Evolutionary conservation across 2,113 vertebrate genomes (phyloP).

Genomic region (Lophochroa leadbeateri): DNA sequence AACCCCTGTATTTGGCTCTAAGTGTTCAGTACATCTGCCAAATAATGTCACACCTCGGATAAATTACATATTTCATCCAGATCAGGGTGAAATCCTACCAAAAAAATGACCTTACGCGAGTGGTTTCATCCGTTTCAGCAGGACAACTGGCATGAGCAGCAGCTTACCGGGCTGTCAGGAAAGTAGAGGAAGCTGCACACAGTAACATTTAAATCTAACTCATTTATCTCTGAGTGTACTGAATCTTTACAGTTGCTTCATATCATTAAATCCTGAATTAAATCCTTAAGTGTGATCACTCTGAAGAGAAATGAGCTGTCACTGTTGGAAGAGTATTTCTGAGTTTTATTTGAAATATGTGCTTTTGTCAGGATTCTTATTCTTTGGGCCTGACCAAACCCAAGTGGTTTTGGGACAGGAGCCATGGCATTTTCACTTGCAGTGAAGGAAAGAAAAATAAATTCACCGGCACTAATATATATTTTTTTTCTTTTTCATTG

Average conservation of each 20-base stretch:
- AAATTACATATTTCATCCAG: neutral
- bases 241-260: neutral
- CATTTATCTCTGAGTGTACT: neutral
- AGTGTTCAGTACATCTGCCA: neutral
- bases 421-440: neutral
- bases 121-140: neutral
- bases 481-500: neutral
- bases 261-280: neutral
- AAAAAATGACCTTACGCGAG: neutral
- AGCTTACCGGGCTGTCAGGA: neutral
- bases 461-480: neutral
- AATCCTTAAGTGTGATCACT: neutral
- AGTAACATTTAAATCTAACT: neutral
- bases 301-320: neutral
- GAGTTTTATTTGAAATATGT: neutral
- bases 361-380: neutral
- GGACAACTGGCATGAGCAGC: neutral
- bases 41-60: neutral
- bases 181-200: neutral
- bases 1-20: constrained; percentile 4
- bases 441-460: neutral
- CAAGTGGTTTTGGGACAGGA: neutral
- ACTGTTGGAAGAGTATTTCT: neutral
- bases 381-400: neutral
- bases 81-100: neutral